These are phyloP conservation scores for Conus ventricosus DNA, from an alignment of 1,140 invertebrate species.

Conservation along the genomic window DNA sequence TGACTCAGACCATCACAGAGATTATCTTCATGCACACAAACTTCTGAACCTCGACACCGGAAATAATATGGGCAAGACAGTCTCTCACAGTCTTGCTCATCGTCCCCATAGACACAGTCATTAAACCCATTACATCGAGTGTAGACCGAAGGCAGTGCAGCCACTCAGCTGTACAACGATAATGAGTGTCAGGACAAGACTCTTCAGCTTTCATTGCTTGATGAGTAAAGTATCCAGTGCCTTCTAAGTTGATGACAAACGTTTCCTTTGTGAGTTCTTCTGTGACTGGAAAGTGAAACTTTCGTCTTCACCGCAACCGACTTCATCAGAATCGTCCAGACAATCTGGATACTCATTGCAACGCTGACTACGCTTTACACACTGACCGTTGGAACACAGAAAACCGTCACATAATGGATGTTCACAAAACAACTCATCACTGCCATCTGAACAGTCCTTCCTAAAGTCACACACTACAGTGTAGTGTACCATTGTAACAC, in stretches of 20 bases:
- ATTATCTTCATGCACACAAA: conserved; percentile 4
- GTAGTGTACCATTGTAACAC: background rate
- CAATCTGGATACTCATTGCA: too few relatives aligned
- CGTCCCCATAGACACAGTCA: background rate
- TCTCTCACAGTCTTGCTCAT: background rate
- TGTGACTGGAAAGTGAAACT: too few relatives aligned
- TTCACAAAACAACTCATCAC: too few relatives aligned
- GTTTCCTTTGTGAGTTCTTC: background rate
- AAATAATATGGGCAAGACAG: background rate
- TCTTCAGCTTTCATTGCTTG: background rate
- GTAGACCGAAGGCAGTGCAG: conserved; percentile 2
- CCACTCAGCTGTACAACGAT: background rate
- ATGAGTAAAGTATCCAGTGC: background rate
- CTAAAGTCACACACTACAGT: conserved; percentile 25
- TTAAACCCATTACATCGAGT: conserved; percentile 15
- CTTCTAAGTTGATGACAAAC: background rate
- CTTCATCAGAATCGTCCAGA: too few relatives aligned
- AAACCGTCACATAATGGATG: too few relatives aligned
- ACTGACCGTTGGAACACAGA: too few relatives aligned
- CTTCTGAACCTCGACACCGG: background rate
- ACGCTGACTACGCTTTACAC: too few relatives aligned
- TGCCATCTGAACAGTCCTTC: background rate
- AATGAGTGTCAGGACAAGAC: conserved; percentile 6
- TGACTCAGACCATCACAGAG: background rate
- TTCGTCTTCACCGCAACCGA: too few relatives aligned